A percentile compares a stretch with the other conserved stretches of the same genome.
Evolutionary conservation across 1,140 invertebrate species (phyloP).

Genomic region (Trichogramma pretiosum): DNA sequence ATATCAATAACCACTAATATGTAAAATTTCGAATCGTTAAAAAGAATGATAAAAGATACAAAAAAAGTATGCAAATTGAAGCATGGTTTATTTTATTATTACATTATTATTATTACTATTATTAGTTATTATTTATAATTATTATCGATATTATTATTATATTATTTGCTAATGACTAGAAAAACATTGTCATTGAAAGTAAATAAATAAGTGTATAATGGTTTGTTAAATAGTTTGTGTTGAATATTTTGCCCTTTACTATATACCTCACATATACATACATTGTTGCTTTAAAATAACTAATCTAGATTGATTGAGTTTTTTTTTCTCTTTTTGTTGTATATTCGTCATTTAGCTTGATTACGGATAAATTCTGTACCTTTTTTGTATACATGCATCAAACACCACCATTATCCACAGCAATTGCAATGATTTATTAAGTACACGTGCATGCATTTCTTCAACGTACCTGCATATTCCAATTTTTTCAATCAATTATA

Average conservation of each 20-base stretch:
- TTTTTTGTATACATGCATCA: too few relatives aligned
- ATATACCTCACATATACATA: too few relatives aligned
- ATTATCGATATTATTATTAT: slow-evolving; percentile 16
- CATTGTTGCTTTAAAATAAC: too few relatives aligned
- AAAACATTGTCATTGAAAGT: slow-evolving; percentile 34
- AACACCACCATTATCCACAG: too few relatives aligned
- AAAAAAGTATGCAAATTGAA: slow-evolving; percentile 28
- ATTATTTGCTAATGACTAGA: slow-evolving; percentile 32
- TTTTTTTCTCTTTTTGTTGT: too few relatives aligned
- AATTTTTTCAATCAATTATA: too few relatives aligned
- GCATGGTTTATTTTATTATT: slow-evolving; percentile 25
- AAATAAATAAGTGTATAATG: slow-evolving; percentile 38
- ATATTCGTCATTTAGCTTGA: too few relatives aligned
- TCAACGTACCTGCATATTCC: too few relatives aligned
- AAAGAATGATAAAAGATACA: slow-evolving; percentile 15
- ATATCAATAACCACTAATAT: slow-evolving; percentile 24
- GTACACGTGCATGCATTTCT: too few relatives aligned
- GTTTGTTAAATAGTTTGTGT: slow-evolving; percentile 32
- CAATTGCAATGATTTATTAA: too few relatives aligned
- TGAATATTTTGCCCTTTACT: slow-evolving; percentile 25
- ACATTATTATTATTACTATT: slow-evolving; percentile 11
- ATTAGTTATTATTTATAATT: slow-evolving; percentile 6
- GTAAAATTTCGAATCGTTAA: slow-evolving; percentile 26
- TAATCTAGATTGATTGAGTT: too few relatives aligned
- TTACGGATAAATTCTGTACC: too few relatives aligned